Evolutionary conservation across 2,113 vertebrate species (phyloP).

Genomic region (Galemys pyrenaicus): DNA sequence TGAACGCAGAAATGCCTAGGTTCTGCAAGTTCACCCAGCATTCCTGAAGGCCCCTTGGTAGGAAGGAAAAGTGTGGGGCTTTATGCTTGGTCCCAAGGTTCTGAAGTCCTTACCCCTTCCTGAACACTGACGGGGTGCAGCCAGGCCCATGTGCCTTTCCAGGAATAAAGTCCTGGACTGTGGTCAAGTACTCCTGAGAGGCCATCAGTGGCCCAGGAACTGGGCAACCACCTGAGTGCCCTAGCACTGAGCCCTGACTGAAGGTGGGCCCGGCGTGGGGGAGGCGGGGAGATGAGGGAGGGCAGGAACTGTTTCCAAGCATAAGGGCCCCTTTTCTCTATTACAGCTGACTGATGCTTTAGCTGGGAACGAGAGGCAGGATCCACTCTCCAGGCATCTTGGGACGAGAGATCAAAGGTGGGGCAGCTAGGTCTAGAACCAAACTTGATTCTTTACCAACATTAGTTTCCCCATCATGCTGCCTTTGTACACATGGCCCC

Average conservation of each 20-base stretch:
- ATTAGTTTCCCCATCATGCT: background rate
- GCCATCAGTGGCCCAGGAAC: background rate
- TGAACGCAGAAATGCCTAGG: background rate
- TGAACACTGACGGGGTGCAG: background rate
- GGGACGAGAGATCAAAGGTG: background rate
- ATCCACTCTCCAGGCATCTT: background rate
- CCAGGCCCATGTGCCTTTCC: background rate
- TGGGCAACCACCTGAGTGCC: background rate
- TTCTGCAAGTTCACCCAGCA: background rate
- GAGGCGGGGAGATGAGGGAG: background rate
- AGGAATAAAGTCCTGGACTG: background rate
- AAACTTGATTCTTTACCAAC: background rate
- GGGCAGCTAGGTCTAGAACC: background rate
- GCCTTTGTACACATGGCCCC: background rate
- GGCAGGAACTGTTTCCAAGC: background rate
- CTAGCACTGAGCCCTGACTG: background rate
- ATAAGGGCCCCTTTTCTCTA: background rate
- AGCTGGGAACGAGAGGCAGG: background rate
- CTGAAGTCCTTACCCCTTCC: background rate
- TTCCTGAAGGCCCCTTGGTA: background rate
- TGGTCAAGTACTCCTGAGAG: background rate
- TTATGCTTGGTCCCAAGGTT: background rate
- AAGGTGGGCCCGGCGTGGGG: too few species aligned
- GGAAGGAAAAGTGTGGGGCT: background rate
- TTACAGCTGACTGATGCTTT: background rate